Base-by-base conservation (phyloP, 2,797 vertebrate species). In the Myripristis murdjan region DNA sequence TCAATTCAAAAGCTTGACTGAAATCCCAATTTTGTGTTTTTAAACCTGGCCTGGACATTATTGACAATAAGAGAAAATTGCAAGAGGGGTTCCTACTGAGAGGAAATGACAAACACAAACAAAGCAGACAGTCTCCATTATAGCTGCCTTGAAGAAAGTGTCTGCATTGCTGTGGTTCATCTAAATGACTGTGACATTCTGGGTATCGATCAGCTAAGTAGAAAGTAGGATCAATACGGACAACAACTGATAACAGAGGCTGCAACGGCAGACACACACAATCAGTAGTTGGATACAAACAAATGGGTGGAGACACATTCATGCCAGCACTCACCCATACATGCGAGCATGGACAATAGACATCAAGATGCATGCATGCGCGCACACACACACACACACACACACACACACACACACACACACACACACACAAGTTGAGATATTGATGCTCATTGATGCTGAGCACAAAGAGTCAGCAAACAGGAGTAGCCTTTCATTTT, bases 111-210 rank as follows among this genome's bases (percentile, higher is more conserved):
- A 68, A 70, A 81, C 22, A 59, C 51, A 82, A 85, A 86, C 70
- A 79, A 82, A 87, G 70, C 47, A 72, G 16, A 66, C 58, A 28
- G 41, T 73, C 58, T 61, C 84, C 70, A 68, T 87, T 64, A 74
- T 68, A 41, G 74, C 63, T 73, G 81, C 77, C 75, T 87, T 85
- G 54, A 78, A 85, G 70, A 73, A 54, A 55, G 55, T 65, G 64
- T 76, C 68, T 79, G 70, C 67, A 71, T 64, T 54, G 55, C 80
- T 65, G 61, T 52, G 41, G 74, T 66, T 77, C 48, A 70, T 87
- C 86, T 89, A 91, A 87, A 92, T 81, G 81, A 84, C 89, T 59
- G 81, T 85, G 90, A 90, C 90, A 91, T 88, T 94, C 84, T 79
- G 81, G 23, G 68, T 76, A 92, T 94, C 63, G 90, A 94, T 88